Conservation (phyloP, 2,113 vertebrate species). For the Chaetura pelagica region DNA sequence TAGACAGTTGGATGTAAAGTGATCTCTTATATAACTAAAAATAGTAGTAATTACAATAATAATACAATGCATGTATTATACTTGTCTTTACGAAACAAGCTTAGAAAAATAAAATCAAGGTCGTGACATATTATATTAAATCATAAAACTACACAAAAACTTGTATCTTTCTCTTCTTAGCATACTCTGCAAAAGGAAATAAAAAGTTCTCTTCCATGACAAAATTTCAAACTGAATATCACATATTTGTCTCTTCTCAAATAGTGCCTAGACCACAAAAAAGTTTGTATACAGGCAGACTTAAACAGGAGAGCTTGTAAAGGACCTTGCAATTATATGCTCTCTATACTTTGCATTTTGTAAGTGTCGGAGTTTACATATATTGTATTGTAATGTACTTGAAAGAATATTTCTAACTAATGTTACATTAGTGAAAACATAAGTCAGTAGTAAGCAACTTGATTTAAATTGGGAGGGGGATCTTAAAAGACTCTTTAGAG, state of each 20-base stretch:
- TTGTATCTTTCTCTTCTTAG: not conserved
- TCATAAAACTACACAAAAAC: not conserved
- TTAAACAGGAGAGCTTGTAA: not conserved
- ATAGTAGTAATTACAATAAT: not conserved
- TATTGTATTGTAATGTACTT: not conserved
- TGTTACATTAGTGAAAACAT: not conserved
- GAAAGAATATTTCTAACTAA: not conserved
- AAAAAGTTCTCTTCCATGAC: not conserved
- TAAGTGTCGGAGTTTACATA: not conserved
- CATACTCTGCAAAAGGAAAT: not conserved
- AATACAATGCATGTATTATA: not conserved
- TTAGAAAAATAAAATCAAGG: not conserved
- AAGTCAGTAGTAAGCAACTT: not conserved
- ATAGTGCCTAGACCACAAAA: not conserved
- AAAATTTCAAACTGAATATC: not conserved
- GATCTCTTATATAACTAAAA: not conserved
- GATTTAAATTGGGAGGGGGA: not conserved
- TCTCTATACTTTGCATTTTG: not conserved
- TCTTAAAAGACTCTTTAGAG: not conserved
- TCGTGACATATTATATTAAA: not conserved
- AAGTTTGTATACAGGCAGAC: not conserved
- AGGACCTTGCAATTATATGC: not conserved
- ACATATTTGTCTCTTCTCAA: not conserved
- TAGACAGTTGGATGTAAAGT: not conserved
- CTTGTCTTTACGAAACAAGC: not conserved